phyloP scores from a whole-genome alignment of 2,113 vertebrate species.

The Elephantulus edwardii region DNA sequence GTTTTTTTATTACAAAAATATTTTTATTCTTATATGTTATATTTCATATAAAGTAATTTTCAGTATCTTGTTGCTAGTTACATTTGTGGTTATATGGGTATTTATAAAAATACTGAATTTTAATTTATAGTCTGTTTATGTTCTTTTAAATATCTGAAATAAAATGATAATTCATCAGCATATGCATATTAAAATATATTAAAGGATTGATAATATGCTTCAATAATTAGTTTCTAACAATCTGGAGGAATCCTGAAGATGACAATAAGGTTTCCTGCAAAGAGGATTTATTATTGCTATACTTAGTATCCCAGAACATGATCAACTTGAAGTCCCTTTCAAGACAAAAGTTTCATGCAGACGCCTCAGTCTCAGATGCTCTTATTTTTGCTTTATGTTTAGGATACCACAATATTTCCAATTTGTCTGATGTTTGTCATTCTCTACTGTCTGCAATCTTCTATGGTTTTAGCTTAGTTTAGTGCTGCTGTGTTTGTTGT shows the following conservation, averaged over 20 bases:
- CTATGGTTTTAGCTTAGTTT: neutral
- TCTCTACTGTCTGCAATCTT: neutral
- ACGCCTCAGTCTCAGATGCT: too few species aligned
- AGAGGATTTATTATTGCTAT: neutral
- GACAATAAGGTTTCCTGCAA: neutral
- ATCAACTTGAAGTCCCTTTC: neutral
- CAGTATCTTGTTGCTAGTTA: neutral
- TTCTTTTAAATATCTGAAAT: neutral
- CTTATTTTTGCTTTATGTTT: neutral
- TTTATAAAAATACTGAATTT: too few species aligned
- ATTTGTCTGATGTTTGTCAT: neutral
- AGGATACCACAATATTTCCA: fast-evolving
- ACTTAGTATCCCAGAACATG: neutral
- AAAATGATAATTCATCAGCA: too few species aligned
- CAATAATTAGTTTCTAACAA: neutral
- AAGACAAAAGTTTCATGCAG: neutral
- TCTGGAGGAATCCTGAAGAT: neutral
- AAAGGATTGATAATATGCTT: too few species aligned
- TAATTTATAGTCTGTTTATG: too few species aligned
- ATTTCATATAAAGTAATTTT: neutral
- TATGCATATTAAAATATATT: too few species aligned
- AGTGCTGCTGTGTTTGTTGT: neutral
- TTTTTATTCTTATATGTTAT: neutral
- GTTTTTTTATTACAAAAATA: neutral
- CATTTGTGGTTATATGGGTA: too few species aligned